phyloP scores from a whole-genome alignment of 2,888 invertebrate genomes.

The Beris chalybata region DNA sequence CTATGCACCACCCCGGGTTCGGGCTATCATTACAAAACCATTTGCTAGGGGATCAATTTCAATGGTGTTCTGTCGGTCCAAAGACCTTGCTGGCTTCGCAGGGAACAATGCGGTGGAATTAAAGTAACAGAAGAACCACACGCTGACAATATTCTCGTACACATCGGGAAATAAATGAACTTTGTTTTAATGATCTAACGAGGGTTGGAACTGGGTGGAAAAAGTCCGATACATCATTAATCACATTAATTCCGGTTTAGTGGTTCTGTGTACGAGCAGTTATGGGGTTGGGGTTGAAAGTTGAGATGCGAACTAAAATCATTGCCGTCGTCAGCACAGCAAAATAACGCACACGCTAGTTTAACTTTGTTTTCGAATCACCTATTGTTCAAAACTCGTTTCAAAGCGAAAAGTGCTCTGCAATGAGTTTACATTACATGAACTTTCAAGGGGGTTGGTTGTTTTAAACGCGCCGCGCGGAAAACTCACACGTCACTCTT shows the following conservation, averaged over 20 bases:
- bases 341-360: no score
- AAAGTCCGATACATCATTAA: constrained; percentile 36
- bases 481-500: constrained; percentile 25
- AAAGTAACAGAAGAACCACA: no score
- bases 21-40: no score
- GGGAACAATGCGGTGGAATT: no score
- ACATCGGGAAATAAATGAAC: constrained; percentile 27
- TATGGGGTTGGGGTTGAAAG: background rate
- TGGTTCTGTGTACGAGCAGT: constrained; percentile 13
- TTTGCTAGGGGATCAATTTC: no score
- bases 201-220: constrained; percentile 23
- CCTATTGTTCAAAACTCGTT: background rate
- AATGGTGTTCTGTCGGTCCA: no score
- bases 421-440: constrained; percentile 3
- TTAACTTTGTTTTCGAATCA: no score
- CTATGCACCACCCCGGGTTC: constrained; percentile 17
- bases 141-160: constrained; percentile 5
- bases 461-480: constrained; percentile 6
- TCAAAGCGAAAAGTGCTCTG: constrained; percentile 9
- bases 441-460: constrained; percentile 25
- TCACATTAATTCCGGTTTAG: constrained; percentile 37
- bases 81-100: no score
- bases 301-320: background rate
- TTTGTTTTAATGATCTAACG: constrained; percentile 22
- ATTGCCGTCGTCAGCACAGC: no score